These are phyloP conservation scores for Hoplias malabaricus DNA, from an alignment of 2,113 vertebrate species.

Conservation along the genomic window DNA sequence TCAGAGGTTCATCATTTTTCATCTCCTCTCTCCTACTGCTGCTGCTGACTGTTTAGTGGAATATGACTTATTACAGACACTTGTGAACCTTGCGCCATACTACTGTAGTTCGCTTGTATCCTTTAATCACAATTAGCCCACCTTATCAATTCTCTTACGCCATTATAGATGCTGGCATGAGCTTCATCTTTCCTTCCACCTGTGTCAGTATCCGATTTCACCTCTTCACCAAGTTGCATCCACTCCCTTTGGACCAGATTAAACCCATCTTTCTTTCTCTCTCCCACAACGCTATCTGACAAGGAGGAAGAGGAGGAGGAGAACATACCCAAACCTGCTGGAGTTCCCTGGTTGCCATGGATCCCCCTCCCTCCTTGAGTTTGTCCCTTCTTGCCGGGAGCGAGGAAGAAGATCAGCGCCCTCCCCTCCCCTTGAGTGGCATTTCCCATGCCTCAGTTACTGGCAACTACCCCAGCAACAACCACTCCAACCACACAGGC, in stretches of 20 bases:
- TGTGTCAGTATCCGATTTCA: too few species aligned
- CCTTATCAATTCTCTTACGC: neutral
- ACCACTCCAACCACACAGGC: conserved; percentile 79
- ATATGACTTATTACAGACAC: neutral
- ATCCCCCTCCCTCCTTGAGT: conserved; percentile 77
- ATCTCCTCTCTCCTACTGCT: conserved; percentile 30
- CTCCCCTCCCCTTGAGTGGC: conserved; percentile 71
- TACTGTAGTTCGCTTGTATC: neutral
- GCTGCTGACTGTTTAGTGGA: neutral
- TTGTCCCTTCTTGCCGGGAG: conserved; percentile 74
- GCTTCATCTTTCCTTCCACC: too few species aligned
- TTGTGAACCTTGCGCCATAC: neutral
- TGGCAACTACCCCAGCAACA: conserved; percentile 71
- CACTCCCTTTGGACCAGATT: conserved; percentile 5
- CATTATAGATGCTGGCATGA: neutral
- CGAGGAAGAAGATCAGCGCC: conserved; percentile 75
- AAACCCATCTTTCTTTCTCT: conserved; percentile 31
- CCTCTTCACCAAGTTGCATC: neutral
- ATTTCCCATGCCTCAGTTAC: conserved; percentile 67
- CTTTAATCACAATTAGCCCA: neutral
- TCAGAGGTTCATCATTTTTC: conserved; percentile 38
- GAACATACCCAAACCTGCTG: conserved; percentile 44
- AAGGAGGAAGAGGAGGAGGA: conserved; percentile 20
- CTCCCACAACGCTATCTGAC: conserved; percentile 6
- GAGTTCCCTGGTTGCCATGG: conserved; percentile 69